Evolutionary conservation across 2,797 vertebrate species (phyloP), one percentile per base, ranked within the genome.

Genomic region (Coranthus polyacanthus): DNA sequence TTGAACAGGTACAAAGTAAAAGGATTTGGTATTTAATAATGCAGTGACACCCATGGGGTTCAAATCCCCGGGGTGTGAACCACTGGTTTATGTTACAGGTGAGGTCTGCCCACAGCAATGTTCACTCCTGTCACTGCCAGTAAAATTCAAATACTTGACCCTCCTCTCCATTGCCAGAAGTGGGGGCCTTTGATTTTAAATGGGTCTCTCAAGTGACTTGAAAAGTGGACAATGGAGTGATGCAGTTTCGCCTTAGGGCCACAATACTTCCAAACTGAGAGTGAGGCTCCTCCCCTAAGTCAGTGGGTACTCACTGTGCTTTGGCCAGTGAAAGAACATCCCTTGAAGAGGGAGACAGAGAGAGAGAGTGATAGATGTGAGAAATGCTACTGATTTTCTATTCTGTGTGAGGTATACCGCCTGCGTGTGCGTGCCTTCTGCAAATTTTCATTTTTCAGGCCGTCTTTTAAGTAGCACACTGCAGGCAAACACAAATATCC

Each of bases 401-500:
- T 88, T 86, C 87, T 47, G 52, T 84, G 74, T 86, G 87, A 88
- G 82, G 66, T 71, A 21, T 2, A 42, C 44, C 2, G 75, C 50
- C 49, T 68, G 36, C 24, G 44, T 67, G 64, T 26, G 59, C 39
- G 52, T 32, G 37, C 64, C 52, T 84, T 57, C 65, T 75, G 68
- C 85, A 74, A 71, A 66, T 70, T 57, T 79, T 42, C 34, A 59
- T 64, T 41, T 69, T 29, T 3, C 43, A 16, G 45, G 37, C 47
- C 37, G 69, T 53, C 75, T 87, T 84, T 81, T 79, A 84, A 84
- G 82, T 75, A 61, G 79, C 76, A 77, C 76, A 83, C 85, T 90
- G 83, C 83, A 45, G 84, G 78, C 66, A 79, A 83, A 89, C 72
- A 89, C 78, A 89, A 89, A 88, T 78, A 87, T 83, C 81, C 83